phyloP scores from a whole-genome alignment of 2,888 invertebrate genomes.

The Sarcophaga rosellei region DNA sequence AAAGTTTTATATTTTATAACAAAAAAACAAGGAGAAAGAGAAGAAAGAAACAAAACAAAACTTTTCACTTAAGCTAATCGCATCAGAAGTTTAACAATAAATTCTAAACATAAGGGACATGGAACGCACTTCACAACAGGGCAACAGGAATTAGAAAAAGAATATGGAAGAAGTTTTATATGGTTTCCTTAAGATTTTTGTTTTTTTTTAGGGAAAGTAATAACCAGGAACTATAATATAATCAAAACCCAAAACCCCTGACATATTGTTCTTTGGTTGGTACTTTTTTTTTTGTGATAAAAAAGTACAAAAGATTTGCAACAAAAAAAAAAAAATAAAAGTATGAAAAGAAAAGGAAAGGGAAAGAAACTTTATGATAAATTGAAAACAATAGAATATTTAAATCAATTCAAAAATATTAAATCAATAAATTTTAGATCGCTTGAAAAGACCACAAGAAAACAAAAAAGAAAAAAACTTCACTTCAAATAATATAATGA shows the following conservation, averaged over 20 bases:
- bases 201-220: too few species aligned
- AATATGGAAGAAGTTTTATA: conserved; percentile 22
- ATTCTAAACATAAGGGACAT: conserved; percentile 51
- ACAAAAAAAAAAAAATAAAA: neutral
- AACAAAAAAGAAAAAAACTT: neutral
- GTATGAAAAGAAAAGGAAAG: neutral
- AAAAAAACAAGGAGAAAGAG: neutral
- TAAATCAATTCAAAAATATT: conserved; percentile 55
- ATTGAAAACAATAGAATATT: conserved; percentile 45
- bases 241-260: neutral
- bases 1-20: conserved; percentile 20
- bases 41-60: conserved; percentile 39
- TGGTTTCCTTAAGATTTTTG: conserved; percentile 18
- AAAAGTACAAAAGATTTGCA: conserved; percentile 21
- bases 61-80: conserved; percentile 65
- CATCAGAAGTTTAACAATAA: conserved; percentile 62
- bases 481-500: neutral
- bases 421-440: conserved; percentile 47
- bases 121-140: neutral
- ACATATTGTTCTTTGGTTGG: neutral
- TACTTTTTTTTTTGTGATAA: neutral
- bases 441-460: neutral
- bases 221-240: too few species aligned
- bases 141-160: neutral
- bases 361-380: conserved; percentile 12